Evolutionary conservation across 2,113 vertebrate species (phyloP).

Genomic region (Etheostoma cragini): DNA sequence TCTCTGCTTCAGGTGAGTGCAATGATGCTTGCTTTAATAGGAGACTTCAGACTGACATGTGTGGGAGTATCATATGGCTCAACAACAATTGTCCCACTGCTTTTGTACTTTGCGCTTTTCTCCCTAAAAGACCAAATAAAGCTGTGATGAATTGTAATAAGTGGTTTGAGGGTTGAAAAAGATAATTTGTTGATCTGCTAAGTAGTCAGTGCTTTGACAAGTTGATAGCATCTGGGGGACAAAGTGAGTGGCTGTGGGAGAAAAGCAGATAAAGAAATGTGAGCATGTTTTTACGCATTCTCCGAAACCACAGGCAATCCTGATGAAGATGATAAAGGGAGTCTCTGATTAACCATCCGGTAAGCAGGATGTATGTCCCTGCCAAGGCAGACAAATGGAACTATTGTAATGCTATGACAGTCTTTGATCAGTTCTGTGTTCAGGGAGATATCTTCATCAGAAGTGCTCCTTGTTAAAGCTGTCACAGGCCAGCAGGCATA

Average conservation of each 20-base stretch:
- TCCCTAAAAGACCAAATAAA: slow-evolving; percentile 58
- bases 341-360: slow-evolving; percentile 80
- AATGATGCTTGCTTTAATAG: slow-evolving; percentile 70
- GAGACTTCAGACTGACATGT: slow-evolving; percentile 52
- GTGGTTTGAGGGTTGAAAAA: slow-evolving; percentile 43
- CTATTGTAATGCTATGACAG: slow-evolving; percentile 76
- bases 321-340: slow-evolving; percentile 75
- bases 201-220: slow-evolving; percentile 68
- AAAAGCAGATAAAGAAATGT: slow-evolving; percentile 75
- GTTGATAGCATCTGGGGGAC: slow-evolving; percentile 73
- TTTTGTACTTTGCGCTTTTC: slow-evolving; percentile 30
- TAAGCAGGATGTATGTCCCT: slow-evolving; percentile 71
- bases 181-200: slow-evolving; percentile 68
- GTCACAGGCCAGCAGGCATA: slow-evolving; percentile 56
- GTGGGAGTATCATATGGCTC: slow-evolving; percentile 45
- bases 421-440: slow-evolving; percentile 74
- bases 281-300: slow-evolving; percentile 72
- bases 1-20: slow-evolving; percentile 71
- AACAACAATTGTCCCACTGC: slow-evolving; percentile 19
- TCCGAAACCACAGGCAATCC: slow-evolving; percentile 73
- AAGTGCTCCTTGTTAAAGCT: slow-evolving; percentile 67
- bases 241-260: slow-evolving; percentile 60
- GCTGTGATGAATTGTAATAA: slow-evolving; percentile 66
- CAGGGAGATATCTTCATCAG: slow-evolving; percentile 71
- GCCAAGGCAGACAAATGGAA: slow-evolving; percentile 77